Conservation (phyloP, 2,888 invertebrate genomes). For the Tuta absoluta region DNA sequence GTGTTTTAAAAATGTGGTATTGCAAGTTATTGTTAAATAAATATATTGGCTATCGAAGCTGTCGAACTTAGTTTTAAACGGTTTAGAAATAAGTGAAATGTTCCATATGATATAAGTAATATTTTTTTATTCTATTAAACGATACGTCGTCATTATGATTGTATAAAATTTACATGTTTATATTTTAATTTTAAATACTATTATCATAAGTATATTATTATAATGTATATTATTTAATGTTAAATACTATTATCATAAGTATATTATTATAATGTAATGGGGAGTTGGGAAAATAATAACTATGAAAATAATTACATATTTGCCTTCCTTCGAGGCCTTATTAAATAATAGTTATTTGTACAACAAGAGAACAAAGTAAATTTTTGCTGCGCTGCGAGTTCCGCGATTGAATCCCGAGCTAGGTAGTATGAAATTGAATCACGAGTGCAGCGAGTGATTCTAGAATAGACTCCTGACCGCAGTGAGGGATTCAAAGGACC, state of each 20-base stretch:
- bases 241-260: no score
- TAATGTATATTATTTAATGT: background rate
- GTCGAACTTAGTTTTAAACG: background rate
- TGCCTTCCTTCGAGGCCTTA: constrained; percentile 1
- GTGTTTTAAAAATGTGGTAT: background rate
- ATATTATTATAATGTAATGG: background rate
- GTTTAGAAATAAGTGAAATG: background rate
- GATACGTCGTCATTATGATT: background rate
- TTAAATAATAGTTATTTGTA: background rate
- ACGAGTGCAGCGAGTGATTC: no score
- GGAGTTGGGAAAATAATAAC: background rate
- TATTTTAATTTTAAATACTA: background rate
- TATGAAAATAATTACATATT: background rate
- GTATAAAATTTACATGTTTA: constrained; percentile 8
- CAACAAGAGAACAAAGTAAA: no score
- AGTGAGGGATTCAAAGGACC: no score
- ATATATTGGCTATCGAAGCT: background rate
- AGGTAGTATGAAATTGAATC: no score
- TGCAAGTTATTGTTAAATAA: background rate
- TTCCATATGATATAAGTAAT: background rate
- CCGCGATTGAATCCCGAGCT: no score
- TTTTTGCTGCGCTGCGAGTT: no score
- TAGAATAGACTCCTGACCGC: no score
- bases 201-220: no score
- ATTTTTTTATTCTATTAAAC: background rate